Evolutionary conservation across 1,140 invertebrate species (phyloP).

Genomic region (Piezodorus guildinii): DNA sequence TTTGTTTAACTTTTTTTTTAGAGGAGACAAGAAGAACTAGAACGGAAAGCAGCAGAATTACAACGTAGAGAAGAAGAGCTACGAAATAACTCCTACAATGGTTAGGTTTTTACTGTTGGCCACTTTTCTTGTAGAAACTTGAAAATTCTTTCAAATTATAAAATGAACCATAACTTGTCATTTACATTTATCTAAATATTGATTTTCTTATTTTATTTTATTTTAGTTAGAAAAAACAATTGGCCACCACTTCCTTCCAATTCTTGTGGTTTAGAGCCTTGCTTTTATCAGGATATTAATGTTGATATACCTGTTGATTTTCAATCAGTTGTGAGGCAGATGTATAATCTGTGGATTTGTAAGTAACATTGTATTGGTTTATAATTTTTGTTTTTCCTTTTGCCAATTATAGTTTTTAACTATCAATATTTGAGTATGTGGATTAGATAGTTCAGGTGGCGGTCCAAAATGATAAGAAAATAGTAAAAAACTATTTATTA

Average conservation of each 20-base stretch:
- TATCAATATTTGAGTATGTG: too few species aligned
- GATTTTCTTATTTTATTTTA: constrained; percentile 18
- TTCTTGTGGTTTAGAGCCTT: constrained; percentile 71
- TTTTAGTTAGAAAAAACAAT: constrained; percentile 76
- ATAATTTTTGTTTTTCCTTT: too few species aligned
- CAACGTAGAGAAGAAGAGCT: constrained; percentile 82
- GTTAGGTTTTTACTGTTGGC: constrained; percentile 32
- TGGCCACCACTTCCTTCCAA: constrained; percentile 93
- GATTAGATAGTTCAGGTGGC: too few species aligned
- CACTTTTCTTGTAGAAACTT: not conserved
- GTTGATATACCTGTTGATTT: constrained; percentile 98
- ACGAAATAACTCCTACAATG: constrained; percentile 52
- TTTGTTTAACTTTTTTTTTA: constrained; percentile 34
- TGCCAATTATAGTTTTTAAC: too few species aligned
- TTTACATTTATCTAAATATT: not conserved
- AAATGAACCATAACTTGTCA: not conserved
- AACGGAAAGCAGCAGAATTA: constrained; percentile 74
- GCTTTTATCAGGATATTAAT: constrained; percentile 98
- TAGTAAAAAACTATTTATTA: too few species aligned
- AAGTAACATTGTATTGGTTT: constrained; percentile 42
- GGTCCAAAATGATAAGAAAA: too few species aligned
- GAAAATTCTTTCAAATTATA: not conserved
- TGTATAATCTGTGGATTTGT: constrained; percentile 98
- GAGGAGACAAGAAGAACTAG: constrained; percentile 71
- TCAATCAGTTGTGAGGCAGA: constrained; percentile 83